These are phyloP conservation scores for Mylabris phalerata DNA, from an alignment of 1,140 invertebrate species.

Conservation along the genomic window DNA sequence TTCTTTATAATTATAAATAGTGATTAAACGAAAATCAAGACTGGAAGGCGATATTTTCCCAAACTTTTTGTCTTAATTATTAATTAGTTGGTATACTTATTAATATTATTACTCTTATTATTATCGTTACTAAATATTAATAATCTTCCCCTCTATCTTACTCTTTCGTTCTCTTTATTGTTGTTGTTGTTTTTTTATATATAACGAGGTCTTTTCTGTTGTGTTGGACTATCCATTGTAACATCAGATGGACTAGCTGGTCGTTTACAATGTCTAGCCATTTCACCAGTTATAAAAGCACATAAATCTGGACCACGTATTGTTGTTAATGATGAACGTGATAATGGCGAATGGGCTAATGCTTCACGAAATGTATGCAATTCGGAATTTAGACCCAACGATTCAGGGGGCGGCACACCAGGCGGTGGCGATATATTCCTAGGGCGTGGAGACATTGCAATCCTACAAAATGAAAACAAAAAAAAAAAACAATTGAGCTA, in stretches of 20 bases:
- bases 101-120: not conserved
- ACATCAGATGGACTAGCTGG: constrained; percentile 52
- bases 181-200: constrained; percentile 36
- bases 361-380: constrained; percentile 72
- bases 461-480: constrained; percentile 3
- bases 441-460: constrained; percentile 46
- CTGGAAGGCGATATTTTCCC: not conserved
- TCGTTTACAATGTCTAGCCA: constrained; percentile 66
- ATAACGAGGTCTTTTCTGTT: constrained; percentile 47
- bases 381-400: constrained; percentile 47
- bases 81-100: no score
- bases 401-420: constrained; percentile 41
- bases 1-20: not conserved
- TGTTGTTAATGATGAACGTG: constrained; percentile 32
- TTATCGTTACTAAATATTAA: constrained; percentile 3
- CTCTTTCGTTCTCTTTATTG: not conserved
- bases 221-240: constrained; percentile 49
- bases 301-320: constrained; percentile 55
- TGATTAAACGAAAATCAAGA: not conserved
- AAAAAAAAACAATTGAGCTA: not conserved
- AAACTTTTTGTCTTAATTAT: no score
- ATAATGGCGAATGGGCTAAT: constrained; percentile 54
- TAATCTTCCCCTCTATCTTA: not conserved
- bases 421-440: constrained; percentile 49
- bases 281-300: constrained; percentile 70